Conservation (phyloP, 2,888 invertebrate species). For the Cacoxenus indagator region DNA sequence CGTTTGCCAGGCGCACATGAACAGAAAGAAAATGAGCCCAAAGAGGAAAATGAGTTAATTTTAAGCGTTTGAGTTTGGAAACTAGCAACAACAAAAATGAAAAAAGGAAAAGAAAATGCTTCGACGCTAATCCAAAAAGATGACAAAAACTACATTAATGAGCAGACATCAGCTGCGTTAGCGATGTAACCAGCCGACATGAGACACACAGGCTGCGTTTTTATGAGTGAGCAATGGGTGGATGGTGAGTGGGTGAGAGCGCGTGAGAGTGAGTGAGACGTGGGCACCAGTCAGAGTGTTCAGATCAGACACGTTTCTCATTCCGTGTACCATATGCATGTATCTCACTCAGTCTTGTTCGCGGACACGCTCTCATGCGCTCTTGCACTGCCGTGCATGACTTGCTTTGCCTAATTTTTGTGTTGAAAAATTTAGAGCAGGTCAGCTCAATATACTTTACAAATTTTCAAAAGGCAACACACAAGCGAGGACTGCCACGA, state of each 20-base stretch:
- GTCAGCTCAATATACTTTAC: constrained; percentile 46
- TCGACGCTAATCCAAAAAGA: neutral
- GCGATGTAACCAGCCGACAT: neutral
- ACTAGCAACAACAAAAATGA: too few species aligned
- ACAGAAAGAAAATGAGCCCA: neutral
- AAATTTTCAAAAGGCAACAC: constrained; percentile 40
- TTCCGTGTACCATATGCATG: too few species aligned
- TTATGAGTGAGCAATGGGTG: too few species aligned
- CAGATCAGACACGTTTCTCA: neutral
- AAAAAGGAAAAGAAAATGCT: neutral
- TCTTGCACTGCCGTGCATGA: neutral
- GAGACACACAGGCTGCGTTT: neutral
- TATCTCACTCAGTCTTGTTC: neutral
- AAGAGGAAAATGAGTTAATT: neutral
- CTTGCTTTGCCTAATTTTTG: constrained; percentile 10
- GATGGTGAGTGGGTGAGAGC: too few species aligned
- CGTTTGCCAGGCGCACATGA: neutral
- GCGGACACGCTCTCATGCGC: neutral
- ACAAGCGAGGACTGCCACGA: too few species aligned
- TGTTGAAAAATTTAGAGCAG: constrained; percentile 32
- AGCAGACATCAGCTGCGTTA: constrained; percentile 13
- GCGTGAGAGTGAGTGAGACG: neutral
- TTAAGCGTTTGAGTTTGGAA: neutral
- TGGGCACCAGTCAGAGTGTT: neutral
- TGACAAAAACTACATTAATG: constrained; percentile 21